These are phyloP conservation scores for Petrocephalus zakoni DNA, from an alignment of 2,113 vertebrate species.

Conservation along the genomic window DNA sequence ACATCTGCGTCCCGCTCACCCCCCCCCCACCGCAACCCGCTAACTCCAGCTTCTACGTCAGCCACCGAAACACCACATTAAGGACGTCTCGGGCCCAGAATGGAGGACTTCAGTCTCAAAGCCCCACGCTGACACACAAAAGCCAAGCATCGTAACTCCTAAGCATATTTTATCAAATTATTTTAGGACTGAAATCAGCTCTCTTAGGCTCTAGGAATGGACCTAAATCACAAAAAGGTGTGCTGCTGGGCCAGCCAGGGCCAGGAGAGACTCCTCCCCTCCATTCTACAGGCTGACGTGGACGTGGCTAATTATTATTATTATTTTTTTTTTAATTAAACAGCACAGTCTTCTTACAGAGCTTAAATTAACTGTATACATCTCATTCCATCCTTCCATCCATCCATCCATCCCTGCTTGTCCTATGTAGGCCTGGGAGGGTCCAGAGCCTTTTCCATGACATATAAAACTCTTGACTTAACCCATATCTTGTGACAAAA, in stretches of 20 bases:
- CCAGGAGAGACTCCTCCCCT: neutral
- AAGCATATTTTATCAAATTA: neutral
- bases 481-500: neutral
- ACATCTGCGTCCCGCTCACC: neutral
- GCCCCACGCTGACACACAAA: neutral
- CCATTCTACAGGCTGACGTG: neutral
- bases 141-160: neutral
- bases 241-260: neutral
- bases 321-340: neutral
- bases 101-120: neutral
- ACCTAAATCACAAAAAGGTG: neutral
- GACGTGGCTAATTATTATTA: neutral
- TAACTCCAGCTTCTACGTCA: neutral
- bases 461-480: neutral
- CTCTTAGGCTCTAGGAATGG: neutral
- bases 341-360: neutral
- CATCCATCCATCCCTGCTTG: neutral
- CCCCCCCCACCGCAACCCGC: neutral
- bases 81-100: neutral
- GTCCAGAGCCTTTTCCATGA: neutral
- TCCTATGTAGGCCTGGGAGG: neutral
- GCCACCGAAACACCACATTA: neutral
- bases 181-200: neutral
- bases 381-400: neutral
- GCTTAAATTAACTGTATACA: neutral